Conservation (phyloP, 2,113 vertebrate genomes). For the Mixornis gularis region DNA sequence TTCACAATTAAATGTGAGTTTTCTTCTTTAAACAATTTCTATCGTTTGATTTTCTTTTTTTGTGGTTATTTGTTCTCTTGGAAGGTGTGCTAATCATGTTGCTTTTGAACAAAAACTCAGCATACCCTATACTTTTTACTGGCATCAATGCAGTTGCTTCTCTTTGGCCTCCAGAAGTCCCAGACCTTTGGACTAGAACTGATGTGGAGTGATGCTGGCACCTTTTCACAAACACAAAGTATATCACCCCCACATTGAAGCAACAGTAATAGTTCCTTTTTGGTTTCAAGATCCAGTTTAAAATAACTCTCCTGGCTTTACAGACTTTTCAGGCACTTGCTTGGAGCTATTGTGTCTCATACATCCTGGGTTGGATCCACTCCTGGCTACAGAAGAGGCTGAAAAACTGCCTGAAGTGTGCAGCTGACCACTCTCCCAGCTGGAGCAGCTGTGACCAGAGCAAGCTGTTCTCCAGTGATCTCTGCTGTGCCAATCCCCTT, state of each 20-base stretch:
- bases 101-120: conserved; percentile 55
- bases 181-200: conserved; percentile 29
- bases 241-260: neutral
- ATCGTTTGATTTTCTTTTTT: conserved; percentile 46
- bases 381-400: neutral
- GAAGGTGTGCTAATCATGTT: conserved; percentile 53
- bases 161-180: conserved; percentile 41
- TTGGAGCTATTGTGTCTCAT: neutral
- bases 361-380: neutral
- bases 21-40: conserved; percentile 54
- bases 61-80: conserved; percentile 56
- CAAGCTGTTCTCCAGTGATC: neutral
- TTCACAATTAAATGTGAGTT: conserved; percentile 50
- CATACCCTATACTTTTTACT: conserved; percentile 43
- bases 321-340: neutral
- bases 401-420: accelerated
- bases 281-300: neutral
- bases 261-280: neutral
- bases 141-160: conserved; percentile 26
- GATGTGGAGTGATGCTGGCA: neutral
- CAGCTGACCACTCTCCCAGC: neutral
- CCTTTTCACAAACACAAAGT: neutral
- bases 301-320: neutral
- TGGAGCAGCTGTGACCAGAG: neutral
- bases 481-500: neutral